Evolutionary conservation across 2,797 vertebrate genomes (phyloP).

Genomic region (Platalea minor): DNA sequence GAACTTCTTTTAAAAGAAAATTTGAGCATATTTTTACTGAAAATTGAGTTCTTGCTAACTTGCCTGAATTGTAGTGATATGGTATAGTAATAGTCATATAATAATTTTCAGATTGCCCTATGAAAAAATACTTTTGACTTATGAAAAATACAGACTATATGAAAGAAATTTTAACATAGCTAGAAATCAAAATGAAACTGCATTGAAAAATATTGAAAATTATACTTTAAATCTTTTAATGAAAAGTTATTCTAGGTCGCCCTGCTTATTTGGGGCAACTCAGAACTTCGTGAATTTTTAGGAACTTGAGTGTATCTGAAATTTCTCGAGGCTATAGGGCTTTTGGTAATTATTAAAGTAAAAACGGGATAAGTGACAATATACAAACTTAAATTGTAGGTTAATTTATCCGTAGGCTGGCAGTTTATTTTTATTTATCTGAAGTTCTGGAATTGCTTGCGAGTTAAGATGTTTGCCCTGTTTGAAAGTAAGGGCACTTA

Average conservation of each 20-base stretch:
- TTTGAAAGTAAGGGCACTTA: not conserved
- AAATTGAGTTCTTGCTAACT: not conserved
- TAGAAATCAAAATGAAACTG: not conserved
- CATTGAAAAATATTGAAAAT: not conserved
- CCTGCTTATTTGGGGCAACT: not conserved
- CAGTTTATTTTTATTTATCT: not conserved
- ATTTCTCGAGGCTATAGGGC: not conserved
- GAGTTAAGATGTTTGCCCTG: not conserved
- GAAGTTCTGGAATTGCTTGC: not conserved
- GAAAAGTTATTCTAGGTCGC: not conserved
- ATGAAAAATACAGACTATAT: not conserved
- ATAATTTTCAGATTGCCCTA: not conserved
- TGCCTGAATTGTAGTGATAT: not conserved
- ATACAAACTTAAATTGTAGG: not conserved
- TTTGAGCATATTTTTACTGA: not conserved
- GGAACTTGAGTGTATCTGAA: not conserved
- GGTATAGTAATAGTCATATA: not conserved
- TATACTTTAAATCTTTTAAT: not conserved
- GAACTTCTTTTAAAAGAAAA: not conserved
- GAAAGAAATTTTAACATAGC: not conserved
- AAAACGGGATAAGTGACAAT: not conserved
- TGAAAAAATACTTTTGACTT: not conserved
- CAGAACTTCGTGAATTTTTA: not conserved
- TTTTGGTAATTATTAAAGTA: not conserved
- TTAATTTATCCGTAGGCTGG: not conserved